Evolutionary conservation across 2,888 invertebrate genomes (phyloP).

Genomic region (Nephrotoma flavescens): DNA sequence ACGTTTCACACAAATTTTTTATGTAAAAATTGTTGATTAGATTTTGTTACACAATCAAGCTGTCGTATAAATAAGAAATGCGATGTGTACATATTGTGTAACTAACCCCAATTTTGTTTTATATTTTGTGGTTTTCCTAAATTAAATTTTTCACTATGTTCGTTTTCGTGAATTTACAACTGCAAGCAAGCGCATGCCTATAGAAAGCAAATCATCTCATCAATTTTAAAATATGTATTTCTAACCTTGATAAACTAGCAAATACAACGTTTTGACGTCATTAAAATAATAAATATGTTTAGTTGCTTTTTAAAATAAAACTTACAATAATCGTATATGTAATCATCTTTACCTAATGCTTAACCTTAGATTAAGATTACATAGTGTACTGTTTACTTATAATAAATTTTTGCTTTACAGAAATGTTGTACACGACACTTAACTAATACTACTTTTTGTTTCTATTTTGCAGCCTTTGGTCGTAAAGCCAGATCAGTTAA

Average conservation of each 20-base stretch:
- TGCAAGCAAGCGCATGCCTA: not conserved
- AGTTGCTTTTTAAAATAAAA: not conserved
- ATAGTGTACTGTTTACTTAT: not conserved
- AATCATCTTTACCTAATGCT: not conserved
- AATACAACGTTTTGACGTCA: not conserved
- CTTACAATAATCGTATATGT: not conserved
- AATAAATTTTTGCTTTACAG: not conserved
- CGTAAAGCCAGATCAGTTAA: constrained; percentile 98
- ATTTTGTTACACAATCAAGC: not conserved
- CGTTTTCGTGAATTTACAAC: not conserved
- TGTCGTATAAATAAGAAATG: not conserved
- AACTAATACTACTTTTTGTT: not conserved
- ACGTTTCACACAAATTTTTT: no score
- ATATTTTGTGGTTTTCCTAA: not conserved
- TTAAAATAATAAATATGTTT: not conserved
- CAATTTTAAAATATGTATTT: not conserved
- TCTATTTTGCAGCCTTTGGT: constrained; percentile 57
- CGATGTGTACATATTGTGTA: not conserved
- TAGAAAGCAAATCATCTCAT: not conserved
- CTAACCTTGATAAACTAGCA: not conserved
- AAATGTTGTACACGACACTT: not conserved
- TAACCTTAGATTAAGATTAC: not conserved
- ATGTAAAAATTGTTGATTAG: not conserved
- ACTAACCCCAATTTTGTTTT: not conserved
- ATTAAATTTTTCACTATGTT: not conserved